Base-by-base conservation (phyloP, 2,113 vertebrate genomes). In the Oostethus manadensis region DNA sequence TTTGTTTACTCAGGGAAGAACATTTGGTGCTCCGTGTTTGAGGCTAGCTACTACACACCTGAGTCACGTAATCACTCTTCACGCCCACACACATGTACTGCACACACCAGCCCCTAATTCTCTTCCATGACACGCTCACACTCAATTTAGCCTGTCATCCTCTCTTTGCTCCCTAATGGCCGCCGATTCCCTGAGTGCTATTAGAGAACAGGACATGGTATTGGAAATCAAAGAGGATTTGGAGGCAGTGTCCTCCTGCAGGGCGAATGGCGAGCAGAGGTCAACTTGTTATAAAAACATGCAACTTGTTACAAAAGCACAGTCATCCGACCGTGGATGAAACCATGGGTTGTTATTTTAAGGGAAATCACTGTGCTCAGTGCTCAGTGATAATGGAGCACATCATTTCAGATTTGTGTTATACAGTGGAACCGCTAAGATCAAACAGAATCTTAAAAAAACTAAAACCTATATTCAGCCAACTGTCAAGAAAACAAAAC, bases 191-290 rank as follows among this genome's bases (percentile, higher is more conserved):
- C 45, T 5, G 69, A 76, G 71, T 81, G 79, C 85, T 87, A 86
- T 88, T 88, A 87, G 75, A 84, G 85, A 65, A 77, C 77, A 79
- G 74, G 76, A 74, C 76, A 80, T 80, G 85, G 84, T 88, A 88
- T 89, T 88, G 89, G 88, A 89, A 90, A 90, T 89, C 89, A 89
- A 89, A 88, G 84, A 74, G 87, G 87, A 90, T 89, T 89, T 88
- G 77, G 81, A 83, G 82, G 77, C 59, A 29, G 6, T 8, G 68
- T 80, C 75, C 72, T 83, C 74, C 75, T 81, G 67, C 71, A 56
- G 77, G 68, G 61, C 73, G 70, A 81, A 69, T 60, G 68, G 67
- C 68, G 60, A 69, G 75, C 77, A 86, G 80, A 86, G 88, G 86
- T 88, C 86, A 88, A 55, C 35, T 55, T 55, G 35, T 55, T 40